Conservation (phyloP, 2,888 invertebrate species). For the Taenaris catops region DNA sequence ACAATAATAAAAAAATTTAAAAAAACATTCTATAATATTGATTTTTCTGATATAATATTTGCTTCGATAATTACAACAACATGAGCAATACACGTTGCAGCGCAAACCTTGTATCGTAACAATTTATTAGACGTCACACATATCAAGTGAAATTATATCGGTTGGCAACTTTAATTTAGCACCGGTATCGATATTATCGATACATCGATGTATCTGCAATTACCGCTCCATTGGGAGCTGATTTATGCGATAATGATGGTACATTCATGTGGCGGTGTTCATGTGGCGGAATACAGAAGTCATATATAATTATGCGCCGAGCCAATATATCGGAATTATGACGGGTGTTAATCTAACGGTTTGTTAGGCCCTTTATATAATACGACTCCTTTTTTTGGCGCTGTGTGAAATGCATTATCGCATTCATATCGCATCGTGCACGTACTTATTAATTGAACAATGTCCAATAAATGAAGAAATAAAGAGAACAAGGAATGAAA, state of each 20-base stretch:
- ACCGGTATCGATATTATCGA: slow-evolving; percentile 39
- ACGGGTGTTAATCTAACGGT: slow-evolving; percentile 12
- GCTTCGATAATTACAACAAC: too few species aligned
- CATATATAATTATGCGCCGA: slow-evolving; percentile 29
- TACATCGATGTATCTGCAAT: slow-evolving; percentile 51
- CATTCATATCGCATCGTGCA: too few species aligned
- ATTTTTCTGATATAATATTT: too few species aligned
- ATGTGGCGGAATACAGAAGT: slow-evolving; percentile 42
- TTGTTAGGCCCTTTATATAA: slow-evolving; percentile 8
- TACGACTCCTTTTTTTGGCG: slow-evolving; percentile 2
- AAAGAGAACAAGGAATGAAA: too few species aligned
- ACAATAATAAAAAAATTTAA: too few species aligned
- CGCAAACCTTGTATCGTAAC: slow-evolving; percentile 22
- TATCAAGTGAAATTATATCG: slow-evolving; percentile 54
- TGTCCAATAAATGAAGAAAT: too few species aligned
- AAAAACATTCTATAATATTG: too few species aligned
- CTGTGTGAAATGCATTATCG: too few species aligned
- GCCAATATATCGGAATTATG: slow-evolving; percentile 19
- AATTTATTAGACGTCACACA: slow-evolving; percentile 53
- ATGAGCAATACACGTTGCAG: neutral
- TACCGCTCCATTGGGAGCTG: slow-evolving; percentile 51
- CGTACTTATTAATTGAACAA: too few species aligned
- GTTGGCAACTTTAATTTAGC: slow-evolving; percentile 44
- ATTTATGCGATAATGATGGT: slow-evolving; percentile 69
- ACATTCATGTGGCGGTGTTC: slow-evolving; percentile 38